These are phyloP conservation scores for Listronotus oregonensis DNA, from an alignment of 1,140 invertebrate genomes.

Conservation along the genomic window DNA sequence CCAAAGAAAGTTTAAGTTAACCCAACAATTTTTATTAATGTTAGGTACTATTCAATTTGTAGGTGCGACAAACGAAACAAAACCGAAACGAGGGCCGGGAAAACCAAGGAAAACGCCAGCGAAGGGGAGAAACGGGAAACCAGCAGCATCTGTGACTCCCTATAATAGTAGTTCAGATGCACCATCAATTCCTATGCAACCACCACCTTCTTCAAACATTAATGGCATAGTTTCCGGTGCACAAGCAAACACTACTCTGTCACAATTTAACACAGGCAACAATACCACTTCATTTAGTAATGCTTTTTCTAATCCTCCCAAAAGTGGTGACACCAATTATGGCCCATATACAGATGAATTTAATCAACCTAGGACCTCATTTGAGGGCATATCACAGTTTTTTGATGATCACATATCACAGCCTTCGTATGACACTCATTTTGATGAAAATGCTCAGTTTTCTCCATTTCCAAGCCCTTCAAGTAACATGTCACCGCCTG, in stretches of 20 bases:
- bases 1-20: too few relatives aligned
- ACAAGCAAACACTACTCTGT: conserved; percentile 6
- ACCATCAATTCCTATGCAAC: conserved; percentile 8
- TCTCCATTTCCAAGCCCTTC: conserved; percentile 18
- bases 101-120: conserved; percentile 42
- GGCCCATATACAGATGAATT: conserved; percentile 31
- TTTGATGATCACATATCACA: conserved; percentile 37
- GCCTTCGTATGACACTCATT: conserved; percentile 29
- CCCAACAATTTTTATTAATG: neutral
- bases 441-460: conserved; percentile 39
- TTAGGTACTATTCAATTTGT: conserved; percentile 1
- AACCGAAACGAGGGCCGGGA: conserved; percentile 45
- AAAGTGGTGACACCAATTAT: conserved; percentile 18
- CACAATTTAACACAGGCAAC: conserved; percentile 11
- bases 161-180: conserved; percentile 52
- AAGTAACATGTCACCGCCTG: conserved; percentile 14
- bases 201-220: conserved; percentile 1
- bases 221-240: neutral
- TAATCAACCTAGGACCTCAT: conserved; percentile 28
- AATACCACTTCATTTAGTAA: conserved; percentile 34
- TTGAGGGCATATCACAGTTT: conserved; percentile 37
- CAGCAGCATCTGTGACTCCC: conserved; percentile 70
- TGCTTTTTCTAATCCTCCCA: conserved; percentile 22
- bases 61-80: conserved; percentile 29
- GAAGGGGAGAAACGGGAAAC: conserved; percentile 58